Conservation (phyloP, 2,797 vertebrate species). For the Schizopygopsis malacanthus region DNA sequence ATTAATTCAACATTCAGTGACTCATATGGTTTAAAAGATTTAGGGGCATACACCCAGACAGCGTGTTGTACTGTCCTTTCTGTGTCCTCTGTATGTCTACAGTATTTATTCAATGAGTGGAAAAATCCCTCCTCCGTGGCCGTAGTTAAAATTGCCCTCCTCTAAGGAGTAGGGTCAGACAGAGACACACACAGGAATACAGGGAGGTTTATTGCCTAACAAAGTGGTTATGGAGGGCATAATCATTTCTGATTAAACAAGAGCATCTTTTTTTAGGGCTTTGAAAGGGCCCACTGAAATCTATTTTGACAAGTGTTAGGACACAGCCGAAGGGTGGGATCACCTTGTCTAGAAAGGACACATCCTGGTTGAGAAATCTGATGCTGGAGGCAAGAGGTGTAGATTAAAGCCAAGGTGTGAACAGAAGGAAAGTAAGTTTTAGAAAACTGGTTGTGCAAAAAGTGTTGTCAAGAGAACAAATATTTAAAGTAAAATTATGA, state of each 20-base stretch:
- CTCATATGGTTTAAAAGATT: conserved; percentile 32
- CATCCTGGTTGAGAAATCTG: conserved; percentile 21
- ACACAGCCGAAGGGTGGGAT: conserved; percentile 70
- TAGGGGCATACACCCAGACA: conserved; percentile 6
- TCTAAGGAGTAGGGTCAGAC: conserved; percentile 16
- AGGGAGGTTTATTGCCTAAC: conserved; percentile 52
- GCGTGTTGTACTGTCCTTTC: conserved; percentile 17
- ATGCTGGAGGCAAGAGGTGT: not conserved
- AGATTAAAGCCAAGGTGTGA: not conserved
- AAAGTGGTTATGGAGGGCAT: conserved; percentile 64
- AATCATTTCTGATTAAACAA: conserved; percentile 72
- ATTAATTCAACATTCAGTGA: conserved; percentile 32
- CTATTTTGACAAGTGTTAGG: conserved; percentile 69
- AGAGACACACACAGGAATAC: conserved; percentile 45
- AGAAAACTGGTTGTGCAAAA: no score
- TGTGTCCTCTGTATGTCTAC: conserved; percentile 39
- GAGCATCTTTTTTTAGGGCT: conserved; percentile 34
- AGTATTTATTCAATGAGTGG: conserved; percentile 23
- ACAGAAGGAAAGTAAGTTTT: conserved; percentile 4
- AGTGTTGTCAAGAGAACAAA: not conserved
- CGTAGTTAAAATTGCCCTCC: conserved; percentile 33
- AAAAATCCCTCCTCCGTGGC: conserved; percentile 8
- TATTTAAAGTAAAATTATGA: not conserved
- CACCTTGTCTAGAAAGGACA: conserved; percentile 69
- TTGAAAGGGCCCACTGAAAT: conserved; percentile 59